Percentiles rank a stretch among this genome's conserved stretches.
phyloP scores from a whole-genome alignment of 2,113 vertebrate species.

The Pogona vitticeps region DNA sequence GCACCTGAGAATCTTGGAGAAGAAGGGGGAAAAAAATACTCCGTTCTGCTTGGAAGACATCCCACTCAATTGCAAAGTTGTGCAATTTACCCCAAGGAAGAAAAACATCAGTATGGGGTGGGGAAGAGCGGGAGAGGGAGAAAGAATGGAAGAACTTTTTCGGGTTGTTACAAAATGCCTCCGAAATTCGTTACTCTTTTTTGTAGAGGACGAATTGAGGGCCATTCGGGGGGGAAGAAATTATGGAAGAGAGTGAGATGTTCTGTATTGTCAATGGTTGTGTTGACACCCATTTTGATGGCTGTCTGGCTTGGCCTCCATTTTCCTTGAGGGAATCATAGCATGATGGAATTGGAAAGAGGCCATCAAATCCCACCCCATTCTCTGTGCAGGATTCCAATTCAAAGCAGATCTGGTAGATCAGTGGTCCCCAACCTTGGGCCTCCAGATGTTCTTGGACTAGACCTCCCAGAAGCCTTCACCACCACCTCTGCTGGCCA shows the following conservation, averaged over 20 bases:
- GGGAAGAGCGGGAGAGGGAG: background rate
- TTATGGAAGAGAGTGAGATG: no score
- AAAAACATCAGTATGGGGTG: background rate
- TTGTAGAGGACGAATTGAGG: no score
- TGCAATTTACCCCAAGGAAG: conserved; percentile 30
- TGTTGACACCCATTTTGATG: background rate
- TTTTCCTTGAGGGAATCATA: background rate
- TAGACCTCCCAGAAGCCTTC: no score
- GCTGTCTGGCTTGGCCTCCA: background rate
- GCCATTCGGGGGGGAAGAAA: no score
- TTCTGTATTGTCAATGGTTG: no score
- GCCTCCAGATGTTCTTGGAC: no score
- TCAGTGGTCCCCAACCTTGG: no score
- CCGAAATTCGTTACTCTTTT: background rate
- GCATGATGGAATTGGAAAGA: background rate
- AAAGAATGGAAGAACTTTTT: background rate
- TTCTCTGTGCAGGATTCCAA: background rate
- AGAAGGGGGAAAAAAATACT: conserved; percentile 30
- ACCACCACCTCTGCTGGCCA: no score
- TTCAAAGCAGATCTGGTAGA: no score
- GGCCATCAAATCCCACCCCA: background rate
- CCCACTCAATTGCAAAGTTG: conserved; percentile 43
- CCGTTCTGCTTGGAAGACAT: conserved; percentile 45
- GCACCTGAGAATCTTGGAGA: conserved; percentile 45
- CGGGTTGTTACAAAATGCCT: background rate